Evolutionary conservation across 2,113 vertebrate genomes (phyloP), one percentile per base, ranked within the genome.

Genomic region (Hippocampus mohnikei): DNA sequence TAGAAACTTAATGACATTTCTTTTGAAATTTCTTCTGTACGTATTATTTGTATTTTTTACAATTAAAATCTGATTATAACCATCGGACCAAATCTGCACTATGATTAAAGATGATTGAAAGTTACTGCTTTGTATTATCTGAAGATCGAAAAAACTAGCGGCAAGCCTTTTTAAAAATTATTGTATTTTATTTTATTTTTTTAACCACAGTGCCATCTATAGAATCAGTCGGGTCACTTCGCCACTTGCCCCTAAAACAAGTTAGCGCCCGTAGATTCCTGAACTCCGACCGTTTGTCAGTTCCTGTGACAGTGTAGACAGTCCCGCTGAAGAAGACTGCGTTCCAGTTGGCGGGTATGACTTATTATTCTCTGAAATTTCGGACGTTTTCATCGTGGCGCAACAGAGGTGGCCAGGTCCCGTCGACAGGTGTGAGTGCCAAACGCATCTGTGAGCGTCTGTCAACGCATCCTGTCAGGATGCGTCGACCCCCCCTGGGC

Each of bases 351-450:
- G 2, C 52, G 23, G n/a, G 52, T 55, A 55, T 10, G 2, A 55
- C 8, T 23, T 23, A 10, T 55, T 55, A 55, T 55, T 55, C 52
- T n/a, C n/a, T 55, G 9, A 21, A 21, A n/a, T 55, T n/a, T n/a
- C n/a, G 52, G 21, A n/a, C 10, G 52, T 55, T 55, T 55, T n/a
- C 21, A n/a, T 21, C 10, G 9, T n/a, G n/a, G 21, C 52, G 10
- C 13, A 44, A 44, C 42, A 13, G 42, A 44, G 42, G 10, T 13
- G 10, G 10, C 13, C 4, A 48, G 15, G 46, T 3, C 46, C 53
- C 62, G 58, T 73, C 42, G 52, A 78, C 92, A 92, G 91, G 90
- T 91, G 89, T 82, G 88, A 90, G 90, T 85, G 80, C 63, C 81
- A 84, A 89, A 88, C 83, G n/a, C 68, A 42, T 73, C 67, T 74